Conservation (phyloP, 1,140 invertebrate genomes). For the Apis cerana region DNA sequence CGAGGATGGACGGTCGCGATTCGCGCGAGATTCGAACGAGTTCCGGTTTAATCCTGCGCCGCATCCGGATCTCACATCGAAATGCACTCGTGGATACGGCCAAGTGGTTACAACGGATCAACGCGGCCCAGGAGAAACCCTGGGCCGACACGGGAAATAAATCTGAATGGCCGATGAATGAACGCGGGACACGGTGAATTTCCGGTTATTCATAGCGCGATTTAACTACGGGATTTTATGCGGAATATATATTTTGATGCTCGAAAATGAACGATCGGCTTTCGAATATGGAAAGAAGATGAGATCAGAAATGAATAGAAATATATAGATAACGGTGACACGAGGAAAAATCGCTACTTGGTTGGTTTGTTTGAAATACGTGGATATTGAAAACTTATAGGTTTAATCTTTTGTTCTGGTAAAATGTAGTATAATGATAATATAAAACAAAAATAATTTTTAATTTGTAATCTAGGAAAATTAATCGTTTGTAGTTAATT, state of each 20-base stretch:
- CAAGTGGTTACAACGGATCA: constrained; percentile 40
- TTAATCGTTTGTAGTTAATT: no score
- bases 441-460: no score
- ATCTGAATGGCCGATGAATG: background rate
- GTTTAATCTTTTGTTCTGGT: no score
- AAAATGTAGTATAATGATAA: no score
- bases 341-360: no score
- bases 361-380: no score
- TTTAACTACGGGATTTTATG: background rate
- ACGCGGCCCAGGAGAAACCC: background rate
- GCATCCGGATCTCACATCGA: constrained; percentile 38
- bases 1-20: background rate
- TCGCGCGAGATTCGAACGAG: constrained; percentile 15
- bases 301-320: no score
- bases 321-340: no score
- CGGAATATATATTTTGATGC: background rate
- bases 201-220: background rate
- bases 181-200: background rate
- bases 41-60: constrained; percentile 39
- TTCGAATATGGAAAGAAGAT: background rate
- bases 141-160: constrained; percentile 26
- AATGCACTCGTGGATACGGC: constrained; percentile 46
- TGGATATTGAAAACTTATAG: no score
- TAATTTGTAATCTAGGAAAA: no score
- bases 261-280: background rate